Percentiles rank a stretch among this genome's conserved stretches.
Conservation (phyloP, 2,113 vertebrate species). For the Spermophilus dauricus region DNA sequence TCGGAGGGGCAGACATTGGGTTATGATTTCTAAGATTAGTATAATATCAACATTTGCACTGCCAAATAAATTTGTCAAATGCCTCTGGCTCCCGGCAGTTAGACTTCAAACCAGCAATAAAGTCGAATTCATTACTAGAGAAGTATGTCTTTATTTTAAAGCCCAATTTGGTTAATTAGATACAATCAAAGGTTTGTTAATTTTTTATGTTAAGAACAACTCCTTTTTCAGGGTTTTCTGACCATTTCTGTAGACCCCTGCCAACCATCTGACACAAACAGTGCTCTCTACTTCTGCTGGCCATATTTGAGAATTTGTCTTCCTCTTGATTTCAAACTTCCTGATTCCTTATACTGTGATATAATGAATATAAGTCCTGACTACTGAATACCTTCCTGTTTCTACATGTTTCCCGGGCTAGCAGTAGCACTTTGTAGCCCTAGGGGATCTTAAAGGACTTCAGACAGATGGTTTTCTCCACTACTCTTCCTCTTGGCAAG, state of each 20-base stretch:
- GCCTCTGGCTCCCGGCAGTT: slow-evolving; percentile 32
- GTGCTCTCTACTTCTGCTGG: not conserved
- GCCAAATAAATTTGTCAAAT: slow-evolving; percentile 72
- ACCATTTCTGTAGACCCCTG: not conserved
- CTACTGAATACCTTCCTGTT: not conserved
- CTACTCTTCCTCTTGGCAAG: not conserved
- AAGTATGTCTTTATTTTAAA: slow-evolving; percentile 60
- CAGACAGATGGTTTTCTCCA: not conserved
- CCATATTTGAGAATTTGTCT: not conserved
- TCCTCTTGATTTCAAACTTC: not conserved
- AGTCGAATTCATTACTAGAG: slow-evolving; percentile 66
- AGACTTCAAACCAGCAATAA: slow-evolving; percentile 50
- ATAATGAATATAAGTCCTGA: not conserved
- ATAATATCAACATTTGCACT: slow-evolving; percentile 54
- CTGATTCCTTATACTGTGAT: not conserved
- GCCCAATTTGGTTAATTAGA: slow-evolving; percentile 51
- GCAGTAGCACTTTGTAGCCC: not conserved
- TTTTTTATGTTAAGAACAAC: not conserved
- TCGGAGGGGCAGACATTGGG: slow-evolving; percentile 16
- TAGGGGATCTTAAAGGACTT: not conserved
- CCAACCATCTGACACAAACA: not conserved
- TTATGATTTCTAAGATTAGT: slow-evolving; percentile 68
- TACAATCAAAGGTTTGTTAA: not conserved
- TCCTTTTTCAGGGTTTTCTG: not conserved
- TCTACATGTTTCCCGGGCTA: not conserved